Conservation (phyloP, 2,797 vertebrate species). For the Myotis myotis region DNA sequence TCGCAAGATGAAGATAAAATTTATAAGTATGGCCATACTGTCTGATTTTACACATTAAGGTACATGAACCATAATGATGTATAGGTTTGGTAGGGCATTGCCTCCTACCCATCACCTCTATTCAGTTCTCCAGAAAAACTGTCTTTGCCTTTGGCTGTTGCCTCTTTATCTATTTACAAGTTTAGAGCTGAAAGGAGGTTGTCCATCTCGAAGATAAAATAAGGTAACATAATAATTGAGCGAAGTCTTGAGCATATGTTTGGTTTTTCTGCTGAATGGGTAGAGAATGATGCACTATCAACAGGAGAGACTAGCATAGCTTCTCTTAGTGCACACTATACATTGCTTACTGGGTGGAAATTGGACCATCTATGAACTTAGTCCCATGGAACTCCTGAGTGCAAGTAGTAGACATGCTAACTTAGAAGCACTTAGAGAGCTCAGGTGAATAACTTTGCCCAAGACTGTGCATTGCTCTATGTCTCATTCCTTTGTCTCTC, state of each 20-base stretch:
- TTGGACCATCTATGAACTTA: neutral
- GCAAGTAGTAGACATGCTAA: neutral
- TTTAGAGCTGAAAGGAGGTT: neutral
- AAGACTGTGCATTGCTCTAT: neutral
- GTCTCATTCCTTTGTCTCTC: neutral
- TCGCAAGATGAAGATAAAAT: neutral
- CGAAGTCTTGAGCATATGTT: neutral
- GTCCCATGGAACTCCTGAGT: neutral
- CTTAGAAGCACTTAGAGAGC: neutral
- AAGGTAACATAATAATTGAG: neutral
- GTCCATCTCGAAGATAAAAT: neutral
- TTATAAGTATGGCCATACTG: neutral
- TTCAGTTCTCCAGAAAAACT: neutral
- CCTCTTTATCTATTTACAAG: neutral
- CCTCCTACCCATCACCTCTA: neutral
- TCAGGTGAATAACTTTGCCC: neutral
- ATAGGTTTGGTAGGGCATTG: neutral
- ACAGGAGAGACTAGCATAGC: neutral
- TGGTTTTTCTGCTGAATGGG: neutral
- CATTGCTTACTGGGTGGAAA: neutral
- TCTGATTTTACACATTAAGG: neutral
- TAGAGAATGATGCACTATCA: neutral
- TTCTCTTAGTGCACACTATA: neutral
- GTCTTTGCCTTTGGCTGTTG: neutral
- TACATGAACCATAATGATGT: neutral